Base-by-base conservation (phyloP, 2,888 invertebrate species). In the Hartigia nigra region DNA sequence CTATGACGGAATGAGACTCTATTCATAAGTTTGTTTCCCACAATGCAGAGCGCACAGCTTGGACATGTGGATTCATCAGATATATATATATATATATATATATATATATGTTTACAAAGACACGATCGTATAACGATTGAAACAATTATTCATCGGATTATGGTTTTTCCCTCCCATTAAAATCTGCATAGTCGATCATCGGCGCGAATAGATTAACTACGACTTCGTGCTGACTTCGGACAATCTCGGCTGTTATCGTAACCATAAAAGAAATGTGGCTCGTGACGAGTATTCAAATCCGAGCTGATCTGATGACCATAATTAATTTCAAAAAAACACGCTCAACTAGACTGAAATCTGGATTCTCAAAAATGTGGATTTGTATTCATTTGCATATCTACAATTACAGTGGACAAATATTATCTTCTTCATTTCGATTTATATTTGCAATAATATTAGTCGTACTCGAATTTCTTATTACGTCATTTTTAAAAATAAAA, bases 91-190 rank as follows among this genome's bases (percentile, higher is more conserved):
- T 78, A 23, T 76, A 32, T 76, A 75, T 12, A 76, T 72, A 39
- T 74, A 76, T 55, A 76, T 77, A 69, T 74, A 74, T 14, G 31
- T 78, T 3, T 77, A 31, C 69, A 69, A 31, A 31, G 32, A 70
- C n/a, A 37, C n/a, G 55, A 70, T 75, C 76, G 74, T 12, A 11
- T 14, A 35, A 69, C 79, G 55, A 80, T 82, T 80, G 78, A 74
- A 75, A 81, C 81, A 81, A 76, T 82, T 80, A 81, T 78, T 78
- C 77, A 76, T 69, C 12, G 76, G 82, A 81, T 83, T 81, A 78
- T 78, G 55, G 76, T 74, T 81, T 79, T 80, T 83, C 80, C 79
- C 55, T 55, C 23, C 77, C 74, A 78, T 74, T 70, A 72, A 37
- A 77, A 82, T 81, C 70, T 77, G 76, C 79, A 77, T 82, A 23